Evolutionary conservation across 2,113 vertebrate species (phyloP).

Genomic region (Opisthocomus hoazin): DNA sequence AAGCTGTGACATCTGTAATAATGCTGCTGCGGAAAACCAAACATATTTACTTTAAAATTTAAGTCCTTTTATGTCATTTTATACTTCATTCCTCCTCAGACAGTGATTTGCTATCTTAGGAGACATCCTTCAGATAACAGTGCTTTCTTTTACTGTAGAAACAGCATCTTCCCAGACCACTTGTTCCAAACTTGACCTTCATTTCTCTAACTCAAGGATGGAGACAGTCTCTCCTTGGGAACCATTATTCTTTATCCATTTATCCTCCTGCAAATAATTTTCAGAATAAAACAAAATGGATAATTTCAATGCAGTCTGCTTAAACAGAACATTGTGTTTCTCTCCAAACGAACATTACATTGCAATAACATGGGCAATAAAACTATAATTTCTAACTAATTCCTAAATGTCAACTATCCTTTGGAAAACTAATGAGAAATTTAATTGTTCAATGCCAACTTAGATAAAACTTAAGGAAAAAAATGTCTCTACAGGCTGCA

Average conservation of each 20-base stretch:
- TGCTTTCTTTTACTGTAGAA: not conserved
- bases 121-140: not conserved
- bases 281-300: constrained; percentile 17
- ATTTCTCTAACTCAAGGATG: not conserved
- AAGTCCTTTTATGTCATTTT: not conserved
- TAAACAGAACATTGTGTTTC: not conserved
- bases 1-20: not conserved
- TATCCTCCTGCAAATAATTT: not conserved
- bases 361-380: constrained; percentile 14
- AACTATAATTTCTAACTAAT: constrained; percentile 38
- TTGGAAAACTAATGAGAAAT: constrained; percentile 35
- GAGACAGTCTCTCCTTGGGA: not conserved
- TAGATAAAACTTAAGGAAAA: not conserved
- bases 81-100: not conserved
- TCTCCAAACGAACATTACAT: constrained; percentile 29
- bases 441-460: not conserved
- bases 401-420: constrained; percentile 16
- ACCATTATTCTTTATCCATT: constrained; percentile 2
- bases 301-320: constrained; percentile 33
- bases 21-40: not conserved
- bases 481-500: not conserved
- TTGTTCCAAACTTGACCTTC: not conserved
- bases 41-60: not conserved
- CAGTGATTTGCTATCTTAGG: not conserved
- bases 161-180: not conserved